Base-by-base conservation (phyloP, 1,140 invertebrate genomes). In the Antheraea pernyi region DNA sequence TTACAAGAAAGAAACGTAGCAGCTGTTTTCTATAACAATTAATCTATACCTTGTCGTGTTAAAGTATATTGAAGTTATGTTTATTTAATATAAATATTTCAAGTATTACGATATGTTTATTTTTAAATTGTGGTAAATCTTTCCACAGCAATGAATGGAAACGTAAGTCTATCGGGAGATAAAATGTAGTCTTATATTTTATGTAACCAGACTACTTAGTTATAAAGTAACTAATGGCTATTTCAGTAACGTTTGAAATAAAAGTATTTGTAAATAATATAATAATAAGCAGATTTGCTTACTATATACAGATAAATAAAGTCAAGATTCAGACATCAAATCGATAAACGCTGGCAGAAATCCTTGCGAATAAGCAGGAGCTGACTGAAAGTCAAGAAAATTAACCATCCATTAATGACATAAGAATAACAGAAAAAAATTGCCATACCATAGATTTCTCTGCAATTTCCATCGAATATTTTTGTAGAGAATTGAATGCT, bases 31-130 rank as follows among this genome's bases (percentile, higher is more conserved):
- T 53, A 53, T 53, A 53, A 53, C 46, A n/a, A 53, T 53, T 53
- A 13, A 53, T 53, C 46, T 53, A 10, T 53, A 53, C 46, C 46
- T 53, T 53, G 46, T 53, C 46, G 46, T 53, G 46, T 9, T 53
- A 5, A 53, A 53, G 13, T 53, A 2, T 53, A 53, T 53, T 53
- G 13, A 9, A 53, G 4, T 16, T 53, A 53, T 53, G 13, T 53
- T 53, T 53, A 53, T 53, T 53, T 53, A 53, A 53, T 53, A 53
- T 16, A 53, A 53, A 16, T 53, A 53, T 53, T 16, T 53, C 46
- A 53, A 6, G 46, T 53, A 53, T 13, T 53, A 11, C 46, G 16
- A 53, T 53, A 53, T 13, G 46, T 53, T 53, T 53, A 53, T 53
- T 13, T 48, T 53, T 53, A n/a, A 13, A 53, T 53, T 53, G 16